Conservation (phyloP, 1,140 invertebrate genomes). For the Caenorhabditis latens region DNA sequence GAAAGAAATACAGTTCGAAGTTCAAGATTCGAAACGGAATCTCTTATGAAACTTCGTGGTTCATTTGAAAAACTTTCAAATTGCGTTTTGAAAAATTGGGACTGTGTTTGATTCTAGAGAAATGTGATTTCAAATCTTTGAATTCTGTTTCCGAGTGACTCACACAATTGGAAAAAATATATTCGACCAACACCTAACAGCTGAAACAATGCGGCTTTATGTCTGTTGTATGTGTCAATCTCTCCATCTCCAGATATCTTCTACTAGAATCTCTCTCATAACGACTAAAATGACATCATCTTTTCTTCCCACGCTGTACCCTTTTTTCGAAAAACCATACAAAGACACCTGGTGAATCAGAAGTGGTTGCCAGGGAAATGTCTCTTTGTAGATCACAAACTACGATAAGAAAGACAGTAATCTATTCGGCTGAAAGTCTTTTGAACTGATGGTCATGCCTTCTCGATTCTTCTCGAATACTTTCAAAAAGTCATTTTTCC, state of each 20-base stretch:
- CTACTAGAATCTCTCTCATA: background rate
- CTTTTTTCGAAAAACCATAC: background rate
- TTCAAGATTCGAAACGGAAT: too few species aligned
- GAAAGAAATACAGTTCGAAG: too few species aligned
- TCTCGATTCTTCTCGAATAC: conserved; percentile 18
- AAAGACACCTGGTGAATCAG: background rate
- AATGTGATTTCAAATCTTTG: too few species aligned
- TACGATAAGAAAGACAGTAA: conserved; percentile 39
- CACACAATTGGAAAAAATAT: too few species aligned
- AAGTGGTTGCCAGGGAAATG: background rate
- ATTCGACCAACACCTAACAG: too few species aligned
- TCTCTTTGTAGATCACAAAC: conserved; percentile 28
- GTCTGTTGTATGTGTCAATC: background rate
- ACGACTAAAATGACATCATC: background rate
- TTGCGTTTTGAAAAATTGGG: too few species aligned
- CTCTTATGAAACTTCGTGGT: too few species aligned
- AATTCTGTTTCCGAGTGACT: too few species aligned
- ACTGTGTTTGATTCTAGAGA: too few species aligned
- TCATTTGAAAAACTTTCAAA: too few species aligned
- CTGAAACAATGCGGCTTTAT: background rate
- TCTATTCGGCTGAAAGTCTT: background rate
- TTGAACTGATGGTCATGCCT: conserved; percentile 30
- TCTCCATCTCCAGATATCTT: background rate
- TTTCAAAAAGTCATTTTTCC: conserved; percentile 19
- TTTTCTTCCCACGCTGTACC: background rate